Evolutionary conservation across 2,888 invertebrate genomes (phyloP).

Genomic region (Calliopum simillimum): DNA sequence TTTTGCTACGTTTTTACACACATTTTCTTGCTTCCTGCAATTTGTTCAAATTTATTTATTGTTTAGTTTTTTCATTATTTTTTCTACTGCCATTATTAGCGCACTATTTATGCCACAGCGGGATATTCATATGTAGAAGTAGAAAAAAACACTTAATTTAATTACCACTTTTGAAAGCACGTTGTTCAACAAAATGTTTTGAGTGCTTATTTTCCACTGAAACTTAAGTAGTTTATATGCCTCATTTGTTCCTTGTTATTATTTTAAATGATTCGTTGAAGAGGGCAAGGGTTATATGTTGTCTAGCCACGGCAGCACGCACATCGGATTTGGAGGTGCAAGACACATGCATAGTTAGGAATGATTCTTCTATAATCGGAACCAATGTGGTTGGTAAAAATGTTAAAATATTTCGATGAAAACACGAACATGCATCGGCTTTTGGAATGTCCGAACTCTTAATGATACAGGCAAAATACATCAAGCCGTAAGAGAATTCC

Average conservation of each 20-base stretch:
- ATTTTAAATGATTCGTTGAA: background rate
- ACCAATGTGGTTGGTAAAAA: too few species aligned
- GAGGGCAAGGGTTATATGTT: background rate
- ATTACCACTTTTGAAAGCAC: slow-evolving; percentile 19
- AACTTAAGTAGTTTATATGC: background rate
- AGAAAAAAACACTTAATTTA: slow-evolving; percentile 30
- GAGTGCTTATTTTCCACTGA: background rate
- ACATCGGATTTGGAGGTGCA: too few species aligned
- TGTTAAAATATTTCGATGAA: too few species aligned
- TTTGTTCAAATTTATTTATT: slow-evolving; percentile 4
- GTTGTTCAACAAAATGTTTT: too few species aligned
- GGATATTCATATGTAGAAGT: background rate
- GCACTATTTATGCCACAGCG: slow-evolving; percentile 25
- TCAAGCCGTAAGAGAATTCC: too few species aligned
- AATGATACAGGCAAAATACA: too few species aligned
- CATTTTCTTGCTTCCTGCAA: background rate
- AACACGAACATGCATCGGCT: too few species aligned
- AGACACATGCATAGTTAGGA: too few species aligned
- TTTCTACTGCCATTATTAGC: background rate
- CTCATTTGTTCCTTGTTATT: background rate
- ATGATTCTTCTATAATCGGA: too few species aligned
- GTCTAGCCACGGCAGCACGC: too few species aligned
- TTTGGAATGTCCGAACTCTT: too few species aligned
- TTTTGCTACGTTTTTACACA: background rate
- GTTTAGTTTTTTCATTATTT: background rate